Evolutionary conservation across 2,797 vertebrate genomes (phyloP), one percentile per base, ranked within the genome.

Genomic region (Gouania willdenowi): DNA sequence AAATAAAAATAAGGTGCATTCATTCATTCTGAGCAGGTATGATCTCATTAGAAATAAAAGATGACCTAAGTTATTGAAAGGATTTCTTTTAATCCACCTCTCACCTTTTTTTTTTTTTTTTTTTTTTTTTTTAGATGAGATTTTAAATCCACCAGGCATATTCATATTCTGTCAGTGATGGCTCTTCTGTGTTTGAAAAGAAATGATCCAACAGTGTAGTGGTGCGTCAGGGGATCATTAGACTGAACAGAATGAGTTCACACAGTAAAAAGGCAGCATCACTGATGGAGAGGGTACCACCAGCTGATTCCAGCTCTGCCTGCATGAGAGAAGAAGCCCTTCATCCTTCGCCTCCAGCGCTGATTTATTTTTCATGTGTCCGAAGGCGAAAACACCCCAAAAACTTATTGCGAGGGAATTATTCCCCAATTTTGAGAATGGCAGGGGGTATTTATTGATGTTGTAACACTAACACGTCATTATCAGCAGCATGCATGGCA

Each of bases 201-300:
- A 32, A 11, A 40, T 11, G 19, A 51, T 38, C 22, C 8, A 12
- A 16, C 8, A 12, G 16, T n/a, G 19, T 8, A 37, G 33, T 20
- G n/a, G 12, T 45, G 8, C 57, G 8, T 16, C n/a, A 34, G 6
- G 14, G 24, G 37, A 31, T 35, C 36, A 34, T 8, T 26, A 8
- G 4, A 35, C 24, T 5, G 5, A 22, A 26, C 8, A 25, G 8
- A 20, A 31, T 1, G 1, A 8, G 45, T 16, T 36, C 18, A 24
- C 18, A 24, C 17, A 7, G 15, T 16, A 34, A 50, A 40, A 20
- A 31, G 24, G 17, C 32, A 50, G 16, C 6, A 15, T 6, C 5
- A 2, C 24, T 11, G 24, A 34, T 34, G 4, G 32, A 27, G 17
- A 8, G 16, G n/a, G n/a, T n/a, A n/a, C n/a, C 14, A 26, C 10